Evolutionary conservation across 2,888 invertebrate species (phyloP), one percentile per base, ranked within the genome.

Genomic region (Cylindroiulus punctatus): DNA sequence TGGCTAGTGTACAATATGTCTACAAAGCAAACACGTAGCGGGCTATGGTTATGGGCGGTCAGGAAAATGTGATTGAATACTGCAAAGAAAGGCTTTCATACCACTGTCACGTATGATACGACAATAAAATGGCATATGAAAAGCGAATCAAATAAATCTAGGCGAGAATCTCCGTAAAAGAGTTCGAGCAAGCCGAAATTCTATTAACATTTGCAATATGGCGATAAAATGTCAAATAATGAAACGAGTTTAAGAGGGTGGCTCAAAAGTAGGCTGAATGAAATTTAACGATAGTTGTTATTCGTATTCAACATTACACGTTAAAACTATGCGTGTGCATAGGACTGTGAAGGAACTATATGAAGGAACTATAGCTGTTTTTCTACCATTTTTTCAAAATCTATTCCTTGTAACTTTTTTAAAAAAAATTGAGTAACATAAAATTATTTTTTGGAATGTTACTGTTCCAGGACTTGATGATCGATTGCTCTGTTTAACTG

Each of bases 1-100:
- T 57, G 57, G 57, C 8, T 57, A 14, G 57, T 57, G 22, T 36
- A 36, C 57, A 57, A n/a, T 36, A 7, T 36, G 57, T n/a, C 22
- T n/a, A 57, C 57, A 8, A n/a, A 57, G 57, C n/a, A 57, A 57
- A 57, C 57, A 57, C 22, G 57, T n/a, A 57, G 57, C 57, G 7
- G 57, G n/a, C 57, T 57, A 57, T 57, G 57, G 57, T 57, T 57
- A 57, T 57, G 4, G 57, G 22, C 57, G 57, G 57, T 57, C 57
- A 57, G 57, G 22, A 57, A 36, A 22, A 57, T 57, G 22, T 57
- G 57, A 57, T 57, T 57, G 57, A 57, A 57, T 57, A 7, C 57
- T n/a, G n/a, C 22, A 57, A 22, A n/a, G 22, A 57, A 57, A 57
- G 19, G 22, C 22, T 57, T 57, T n/a, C 57, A 57, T n/a, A n/a